Evolutionary conservation across 2,888 invertebrate genomes (phyloP).

Genomic region (Meliscaeva auricollis): DNA sequence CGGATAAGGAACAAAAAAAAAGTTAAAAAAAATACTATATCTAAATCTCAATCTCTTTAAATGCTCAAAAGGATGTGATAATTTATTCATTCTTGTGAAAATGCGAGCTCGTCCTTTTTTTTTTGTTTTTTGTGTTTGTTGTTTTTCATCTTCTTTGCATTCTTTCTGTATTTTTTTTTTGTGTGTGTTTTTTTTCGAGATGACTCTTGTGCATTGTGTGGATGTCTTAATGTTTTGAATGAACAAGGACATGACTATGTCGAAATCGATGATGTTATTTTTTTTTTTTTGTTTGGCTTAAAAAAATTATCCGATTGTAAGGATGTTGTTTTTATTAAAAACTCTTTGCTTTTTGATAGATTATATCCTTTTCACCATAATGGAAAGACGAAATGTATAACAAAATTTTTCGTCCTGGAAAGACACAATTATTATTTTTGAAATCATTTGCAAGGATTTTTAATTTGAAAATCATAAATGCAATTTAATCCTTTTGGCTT

Average conservation of each 20-base stretch:
- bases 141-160: constrained; percentile 15
- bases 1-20: not conserved
- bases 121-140: not conserved
- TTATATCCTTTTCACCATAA: not conserved
- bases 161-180: not conserved
- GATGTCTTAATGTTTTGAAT: constrained; percentile 10
- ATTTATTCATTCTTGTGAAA: constrained; percentile 60
- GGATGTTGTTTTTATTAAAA: not conserved
- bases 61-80: constrained; percentile 58
- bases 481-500: not conserved
- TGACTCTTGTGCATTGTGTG: constrained; percentile 7
- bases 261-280: not conserved
- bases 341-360: not conserved
- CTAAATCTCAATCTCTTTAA: constrained; percentile 63
- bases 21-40: constrained; percentile 13
- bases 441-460: constrained; percentile 10
- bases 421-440: too few species aligned
- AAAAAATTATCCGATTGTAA: not conserved
- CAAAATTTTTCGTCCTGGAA: too few species aligned
- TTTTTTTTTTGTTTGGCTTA: not conserved
- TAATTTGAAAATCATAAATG: constrained; percentile 22
- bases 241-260: not conserved
- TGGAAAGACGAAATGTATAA: too few species aligned
- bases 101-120: not conserved
- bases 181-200: too few species aligned